Conservation (phyloP, 2,888 invertebrate genomes). For the Epinotia demarniana region DNA sequence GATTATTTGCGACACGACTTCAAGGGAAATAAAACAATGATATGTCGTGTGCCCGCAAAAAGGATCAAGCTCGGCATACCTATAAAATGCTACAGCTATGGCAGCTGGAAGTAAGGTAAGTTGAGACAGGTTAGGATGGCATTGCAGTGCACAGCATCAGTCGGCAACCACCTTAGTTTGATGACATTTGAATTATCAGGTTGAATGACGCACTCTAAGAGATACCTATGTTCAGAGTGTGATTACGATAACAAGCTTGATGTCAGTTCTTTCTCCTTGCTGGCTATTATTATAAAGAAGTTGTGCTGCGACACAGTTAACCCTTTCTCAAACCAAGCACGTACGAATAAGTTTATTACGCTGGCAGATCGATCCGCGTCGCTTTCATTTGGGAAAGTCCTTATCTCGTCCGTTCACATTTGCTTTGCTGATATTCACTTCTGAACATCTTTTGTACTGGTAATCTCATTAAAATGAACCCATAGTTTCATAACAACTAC, state of each 20-base stretch:
- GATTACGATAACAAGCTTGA: background rate
- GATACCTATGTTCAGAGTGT: too few species aligned
- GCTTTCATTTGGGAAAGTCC: constrained; percentile 62
- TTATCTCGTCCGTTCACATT: constrained; percentile 57
- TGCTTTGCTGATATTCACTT: background rate
- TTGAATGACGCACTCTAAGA: too few species aligned
- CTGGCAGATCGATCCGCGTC: constrained; percentile 53
- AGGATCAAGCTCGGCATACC: too few species aligned
- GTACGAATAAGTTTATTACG: constrained; percentile 8
- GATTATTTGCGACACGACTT: too few species aligned
- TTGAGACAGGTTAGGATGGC: too few species aligned
- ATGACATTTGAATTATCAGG: too few species aligned
- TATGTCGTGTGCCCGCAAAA: too few species aligned
- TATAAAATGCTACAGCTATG: too few species aligned
- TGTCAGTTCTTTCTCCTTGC: background rate
- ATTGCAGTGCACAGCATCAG: too few species aligned
- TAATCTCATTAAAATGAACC: background rate
- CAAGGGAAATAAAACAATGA: too few species aligned
- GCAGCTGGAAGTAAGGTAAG: too few species aligned
- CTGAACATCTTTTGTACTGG: background rate
- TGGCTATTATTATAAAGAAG: background rate
- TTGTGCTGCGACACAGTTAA: background rate
- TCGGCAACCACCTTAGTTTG: too few species aligned
- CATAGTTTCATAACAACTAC: background rate
- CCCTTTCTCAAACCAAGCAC: constrained; percentile 15